Evolutionary conservation across 2,797 vertebrate genomes (phyloP), one percentile per base, ranked within the genome.

Genomic region (Lutjanus campechanus): DNA sequence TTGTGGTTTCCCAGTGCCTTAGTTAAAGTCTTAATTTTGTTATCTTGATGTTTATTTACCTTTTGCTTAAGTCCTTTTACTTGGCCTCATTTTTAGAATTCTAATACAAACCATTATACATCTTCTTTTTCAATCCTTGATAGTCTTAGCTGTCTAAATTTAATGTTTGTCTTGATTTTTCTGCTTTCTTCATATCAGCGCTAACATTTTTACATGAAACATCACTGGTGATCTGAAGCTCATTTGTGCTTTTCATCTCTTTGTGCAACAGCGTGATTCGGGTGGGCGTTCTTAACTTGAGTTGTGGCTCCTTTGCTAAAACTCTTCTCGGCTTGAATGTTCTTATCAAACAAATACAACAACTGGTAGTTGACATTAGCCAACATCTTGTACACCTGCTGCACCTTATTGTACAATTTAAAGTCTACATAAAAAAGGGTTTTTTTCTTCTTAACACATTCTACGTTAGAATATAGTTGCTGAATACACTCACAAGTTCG

Each of bases 11-110:
- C 41, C 16, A 17, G 4, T 13, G 22, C 19, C 9, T 50, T 53
- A 58, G 67, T 66, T 64, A 68, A 10, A 73, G 13, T 44, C 40
- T 67, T 60, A 64, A 70, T 77, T 67, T 63, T 59, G 11, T 63
- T 67, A 68, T 67, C 17, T 62, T 67, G 22, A 77, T 46, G 29
- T 51, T 71, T 65, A 1, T 53, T n/a, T 36, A n/a, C 54, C 17
- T 53, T 60, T 19, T 40, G 1, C 8, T 49, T 5, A 25, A 41
- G 51, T 65, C 22, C 11, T 36, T 66, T 29, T n/a, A 51, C 13
- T 10, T 55, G 2, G 49, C 0, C 65, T 50, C 19, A 40, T 58
- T 43, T 65, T 11, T 36, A 25, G 16, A 19, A 50, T 49, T 41
- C n/a, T 19, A 29, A 46, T n/a, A 20, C 15, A 62, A 75, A 41